Evolutionary conservation across 2,888 invertebrate genomes (phyloP).

Genomic region (Bedellia somnulentella): DNA sequence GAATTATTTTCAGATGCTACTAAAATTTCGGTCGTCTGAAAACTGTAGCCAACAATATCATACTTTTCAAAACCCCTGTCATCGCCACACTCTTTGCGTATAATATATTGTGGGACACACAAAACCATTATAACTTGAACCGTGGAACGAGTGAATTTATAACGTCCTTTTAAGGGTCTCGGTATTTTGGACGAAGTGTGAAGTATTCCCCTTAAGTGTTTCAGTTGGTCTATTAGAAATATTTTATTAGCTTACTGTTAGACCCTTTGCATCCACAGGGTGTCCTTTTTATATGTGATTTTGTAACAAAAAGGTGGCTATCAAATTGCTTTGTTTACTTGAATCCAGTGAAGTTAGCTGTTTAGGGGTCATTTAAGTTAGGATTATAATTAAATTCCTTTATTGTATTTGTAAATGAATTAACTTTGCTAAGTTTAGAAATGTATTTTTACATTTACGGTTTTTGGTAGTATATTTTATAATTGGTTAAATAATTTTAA

Average conservation of each 20-base stretch:
- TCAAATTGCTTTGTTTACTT: constrained; percentile 12
- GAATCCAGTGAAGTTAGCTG: too few species aligned
- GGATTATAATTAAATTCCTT: too few species aligned
- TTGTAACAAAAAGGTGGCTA: constrained; percentile 17
- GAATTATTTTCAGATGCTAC: too few species aligned
- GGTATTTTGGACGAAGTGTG: background rate
- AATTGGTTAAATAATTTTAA: too few species aligned
- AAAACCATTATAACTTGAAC: constrained; percentile 1
- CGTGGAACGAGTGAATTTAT: background rate
- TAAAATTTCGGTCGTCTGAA: constrained; percentile 9
- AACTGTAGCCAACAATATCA: constrained; percentile 16
- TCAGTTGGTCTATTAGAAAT: constrained; percentile 18
- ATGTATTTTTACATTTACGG: too few species aligned
- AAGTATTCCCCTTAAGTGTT: constrained; percentile 15
- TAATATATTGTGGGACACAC: constrained; percentile 22
- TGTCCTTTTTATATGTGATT: constrained; percentile 14
- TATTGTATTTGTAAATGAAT: too few species aligned
- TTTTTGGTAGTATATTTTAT: too few species aligned
- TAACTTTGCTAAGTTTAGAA: too few species aligned
- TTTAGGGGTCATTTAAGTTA: too few species aligned
- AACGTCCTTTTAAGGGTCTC: background rate
- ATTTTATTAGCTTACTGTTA: constrained; percentile 22
- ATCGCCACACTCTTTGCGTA: constrained; percentile 23
- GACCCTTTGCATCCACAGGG: constrained; percentile 15
- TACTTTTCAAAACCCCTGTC: constrained; percentile 23